These are phyloP conservation scores for Parapristionchus giblindavisi DNA, from an alignment of 2,888 invertebrate genomes.

Conservation along the genomic window DNA sequence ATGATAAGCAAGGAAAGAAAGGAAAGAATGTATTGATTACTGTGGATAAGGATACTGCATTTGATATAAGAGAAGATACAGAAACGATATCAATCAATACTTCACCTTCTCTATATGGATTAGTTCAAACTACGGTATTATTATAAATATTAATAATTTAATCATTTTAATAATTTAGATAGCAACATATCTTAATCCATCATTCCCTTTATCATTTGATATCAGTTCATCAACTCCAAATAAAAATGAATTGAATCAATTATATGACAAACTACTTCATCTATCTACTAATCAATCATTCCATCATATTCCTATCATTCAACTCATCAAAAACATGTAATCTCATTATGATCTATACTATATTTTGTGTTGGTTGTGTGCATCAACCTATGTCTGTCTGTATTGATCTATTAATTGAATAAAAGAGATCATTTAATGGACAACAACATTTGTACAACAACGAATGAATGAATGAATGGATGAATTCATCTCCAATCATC, in stretches of 20 bases:
- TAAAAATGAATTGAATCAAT: background rate
- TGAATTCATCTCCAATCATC: constrained; percentile 40
- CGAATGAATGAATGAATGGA: background rate
- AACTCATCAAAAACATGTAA: too few relatives aligned
- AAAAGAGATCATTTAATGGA: background rate
- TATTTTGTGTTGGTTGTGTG: too few relatives aligned
- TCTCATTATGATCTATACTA: too few relatives aligned
- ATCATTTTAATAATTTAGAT: background rate
- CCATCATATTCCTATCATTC: constrained; percentile 24
- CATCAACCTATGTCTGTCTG: too few relatives aligned
- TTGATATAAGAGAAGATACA: background rate
- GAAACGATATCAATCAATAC: background rate
- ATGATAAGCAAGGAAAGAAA: constrained; percentile 8
- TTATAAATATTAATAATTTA: background rate
- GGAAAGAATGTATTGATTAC: background rate
- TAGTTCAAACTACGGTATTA: constrained; percentile 16
- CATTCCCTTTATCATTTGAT: background rate
- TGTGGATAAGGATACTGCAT: background rate
- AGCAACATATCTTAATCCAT: constrained; percentile 4
- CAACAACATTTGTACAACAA: constrained; percentile 4
- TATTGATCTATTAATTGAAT: background rate
- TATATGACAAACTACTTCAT: background rate
- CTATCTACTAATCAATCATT: constrained; percentile 9
- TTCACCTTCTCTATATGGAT: background rate
- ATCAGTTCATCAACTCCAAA: background rate